Conservation (phyloP, 2,113 vertebrate species). For the Channa argus region DNA sequence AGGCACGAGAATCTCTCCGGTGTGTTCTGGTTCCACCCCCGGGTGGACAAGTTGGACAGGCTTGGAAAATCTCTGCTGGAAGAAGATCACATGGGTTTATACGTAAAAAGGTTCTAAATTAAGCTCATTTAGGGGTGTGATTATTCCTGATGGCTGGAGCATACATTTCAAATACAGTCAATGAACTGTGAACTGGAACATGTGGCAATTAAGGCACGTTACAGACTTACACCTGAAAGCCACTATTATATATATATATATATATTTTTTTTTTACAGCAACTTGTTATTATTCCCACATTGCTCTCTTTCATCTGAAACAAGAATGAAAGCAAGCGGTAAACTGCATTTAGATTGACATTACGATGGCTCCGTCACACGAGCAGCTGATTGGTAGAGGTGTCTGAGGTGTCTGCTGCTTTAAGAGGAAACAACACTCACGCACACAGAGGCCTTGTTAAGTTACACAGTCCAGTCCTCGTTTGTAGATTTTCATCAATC, state of each 20-base stretch:
- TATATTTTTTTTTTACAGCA: background rate
- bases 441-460: background rate
- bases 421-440: background rate
- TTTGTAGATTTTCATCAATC: conserved; percentile 60
- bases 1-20: too few species aligned
- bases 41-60: too few species aligned
- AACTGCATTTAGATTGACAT: conserved; percentile 34
- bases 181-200: conserved; percentile 2
- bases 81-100: conserved; percentile 10
- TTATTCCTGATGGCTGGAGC: background rate
- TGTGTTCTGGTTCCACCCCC: too few species aligned
- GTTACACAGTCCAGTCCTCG: conserved; percentile 10
- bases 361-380: conserved; percentile 6
- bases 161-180: background rate
- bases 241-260: background rate
- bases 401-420: background rate
- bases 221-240: background rate
- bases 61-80: too few species aligned
- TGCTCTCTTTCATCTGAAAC: conserved; percentile 24
- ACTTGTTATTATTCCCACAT: conserved; percentile 7
- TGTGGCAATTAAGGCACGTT: background rate
- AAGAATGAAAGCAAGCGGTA: background rate
- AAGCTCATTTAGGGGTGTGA: background rate
- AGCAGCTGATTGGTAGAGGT: conserved; percentile 4
- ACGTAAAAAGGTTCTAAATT: conserved; percentile 4